A percentile compares a stretch with the other conserved stretches of the same genome.
These are phyloP conservation scores for Microctonus aethiopoides DNA, from an alignment of 2,888 invertebrate species.

Conservation along the genomic window DNA sequence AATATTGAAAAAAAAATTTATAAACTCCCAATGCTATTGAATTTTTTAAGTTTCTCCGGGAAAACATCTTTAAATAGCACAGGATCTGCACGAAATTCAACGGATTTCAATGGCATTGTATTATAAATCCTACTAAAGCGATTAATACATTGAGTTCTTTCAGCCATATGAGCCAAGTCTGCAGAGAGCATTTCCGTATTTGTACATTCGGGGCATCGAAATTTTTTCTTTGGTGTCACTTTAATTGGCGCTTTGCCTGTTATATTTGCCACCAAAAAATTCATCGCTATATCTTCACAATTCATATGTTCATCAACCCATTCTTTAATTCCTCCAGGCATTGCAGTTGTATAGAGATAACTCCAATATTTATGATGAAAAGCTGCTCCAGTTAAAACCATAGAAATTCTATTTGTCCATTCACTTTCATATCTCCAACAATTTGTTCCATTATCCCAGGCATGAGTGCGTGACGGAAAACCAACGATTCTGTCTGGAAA, in stretches of 20 bases:
- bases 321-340: constrained; percentile 85
- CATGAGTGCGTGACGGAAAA: constrained; percentile 93
- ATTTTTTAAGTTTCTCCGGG: constrained; percentile 86
- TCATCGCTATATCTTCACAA: constrained; percentile 98
- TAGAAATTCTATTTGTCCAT: constrained; percentile 96
- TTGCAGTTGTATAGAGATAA: constrained; percentile 88
- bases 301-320: constrained; percentile 98
- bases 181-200: constrained; percentile 95
- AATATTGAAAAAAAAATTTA: constrained; percentile 66
- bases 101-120: constrained; percentile 85
- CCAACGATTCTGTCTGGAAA: constrained; percentile 97
- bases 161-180: constrained; percentile 92
- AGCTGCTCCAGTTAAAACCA: constrained; percentile 96
- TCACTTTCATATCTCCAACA: constrained; percentile 96
- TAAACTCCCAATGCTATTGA: constrained; percentile 89
- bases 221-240: constrained; percentile 93
- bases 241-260: constrained; percentile 95
- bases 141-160: constrained; percentile 91
- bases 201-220: constrained; percentile 95
- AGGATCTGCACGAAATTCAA: constrained; percentile 96
- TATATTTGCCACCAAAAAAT: constrained; percentile 92
- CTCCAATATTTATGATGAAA: constrained; percentile 98
- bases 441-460: constrained; percentile 88
- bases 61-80: constrained; percentile 89
- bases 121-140: constrained; percentile 80